These are phyloP conservation scores for Spodoptera litura DNA, from an alignment of 1,140 invertebrate genomes.

Conservation along the genomic window DNA sequence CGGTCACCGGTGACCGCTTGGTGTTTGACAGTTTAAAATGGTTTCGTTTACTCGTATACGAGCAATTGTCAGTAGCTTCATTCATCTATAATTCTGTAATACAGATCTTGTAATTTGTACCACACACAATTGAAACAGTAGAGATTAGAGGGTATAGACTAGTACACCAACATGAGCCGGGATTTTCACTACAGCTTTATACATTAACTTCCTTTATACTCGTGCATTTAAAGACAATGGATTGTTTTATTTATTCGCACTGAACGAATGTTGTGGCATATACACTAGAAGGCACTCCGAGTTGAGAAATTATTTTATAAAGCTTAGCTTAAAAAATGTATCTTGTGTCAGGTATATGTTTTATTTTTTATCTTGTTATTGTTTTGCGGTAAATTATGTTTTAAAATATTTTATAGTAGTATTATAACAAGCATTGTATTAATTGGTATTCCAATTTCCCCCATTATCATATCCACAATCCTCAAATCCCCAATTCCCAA, in stretches of 20 bases:
- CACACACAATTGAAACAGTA: conserved; percentile 58
- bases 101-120: conserved; percentile 52
- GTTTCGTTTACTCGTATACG: too few species aligned
- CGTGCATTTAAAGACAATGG: conserved; percentile 78
- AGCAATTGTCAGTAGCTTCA: neutral
- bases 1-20: too few species aligned
- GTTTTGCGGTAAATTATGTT: too few species aligned
- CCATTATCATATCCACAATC: too few species aligned
- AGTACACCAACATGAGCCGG: conserved; percentile 74
- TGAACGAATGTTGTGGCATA: conserved; percentile 30
- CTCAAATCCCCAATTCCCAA: too few species aligned
- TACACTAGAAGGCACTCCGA: conserved; percentile 4
- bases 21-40: too few species aligned
- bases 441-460: too few species aligned
- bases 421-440: too few species aligned
- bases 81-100: neutral
- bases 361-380: too few species aligned
- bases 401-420: too few species aligned
- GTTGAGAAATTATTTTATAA: neutral
- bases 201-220: conserved; percentile 83
- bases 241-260: conserved; percentile 72
- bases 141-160: conserved; percentile 76
- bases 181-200: conserved; percentile 76
- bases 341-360: too few species aligned
- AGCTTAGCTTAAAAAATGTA: neutral